phyloP scores from a whole-genome alignment of 2,888 invertebrate species.

The Cactoblastis cactorum region DNA sequence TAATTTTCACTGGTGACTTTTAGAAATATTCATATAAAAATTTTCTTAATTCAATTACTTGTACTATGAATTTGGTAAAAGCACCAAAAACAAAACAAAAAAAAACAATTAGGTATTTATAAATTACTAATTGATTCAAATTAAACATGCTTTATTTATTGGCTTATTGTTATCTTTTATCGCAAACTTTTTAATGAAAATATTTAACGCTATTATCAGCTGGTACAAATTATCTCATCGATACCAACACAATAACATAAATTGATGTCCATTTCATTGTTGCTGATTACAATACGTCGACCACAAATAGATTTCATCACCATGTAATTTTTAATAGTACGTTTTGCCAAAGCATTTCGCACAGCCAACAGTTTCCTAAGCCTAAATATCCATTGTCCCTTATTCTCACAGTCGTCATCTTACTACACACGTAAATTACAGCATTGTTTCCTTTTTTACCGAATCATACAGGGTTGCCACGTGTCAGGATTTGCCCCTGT shows the following conservation, averaged over 20 bases:
- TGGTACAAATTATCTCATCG: background rate
- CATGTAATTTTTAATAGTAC: slow-evolving; percentile 6
- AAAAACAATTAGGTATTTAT: too few species aligned
- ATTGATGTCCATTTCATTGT: slow-evolving; percentile 3
- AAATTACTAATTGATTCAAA: too few species aligned
- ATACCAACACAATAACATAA: slow-evolving; percentile 10
- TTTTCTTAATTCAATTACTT: too few species aligned
- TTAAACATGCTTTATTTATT: too few species aligned
- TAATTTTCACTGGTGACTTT: too few species aligned
- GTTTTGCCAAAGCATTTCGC: slow-evolving; percentile 15
- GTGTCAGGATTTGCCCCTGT: background rate
- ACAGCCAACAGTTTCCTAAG: slow-evolving; percentile 23
- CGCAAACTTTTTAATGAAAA: too few species aligned
- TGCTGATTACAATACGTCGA: slow-evolving; percentile 1
- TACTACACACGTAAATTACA: slow-evolving; percentile 42
- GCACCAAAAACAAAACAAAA: too few species aligned
- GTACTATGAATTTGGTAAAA: too few species aligned
- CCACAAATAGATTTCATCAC: background rate
- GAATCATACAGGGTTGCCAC: slow-evolving; percentile 25
- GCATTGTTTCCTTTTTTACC: slow-evolving; percentile 58
- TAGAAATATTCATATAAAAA: too few species aligned
- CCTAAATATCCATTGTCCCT: slow-evolving; percentile 24
- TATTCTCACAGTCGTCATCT: slow-evolving; percentile 38
- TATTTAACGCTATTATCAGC: too few species aligned
- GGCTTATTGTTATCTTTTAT: too few species aligned